Evolutionary conservation across 2,113 vertebrate genomes (phyloP).

Genomic region (Tympanuchus pallidicinctus): DNA sequence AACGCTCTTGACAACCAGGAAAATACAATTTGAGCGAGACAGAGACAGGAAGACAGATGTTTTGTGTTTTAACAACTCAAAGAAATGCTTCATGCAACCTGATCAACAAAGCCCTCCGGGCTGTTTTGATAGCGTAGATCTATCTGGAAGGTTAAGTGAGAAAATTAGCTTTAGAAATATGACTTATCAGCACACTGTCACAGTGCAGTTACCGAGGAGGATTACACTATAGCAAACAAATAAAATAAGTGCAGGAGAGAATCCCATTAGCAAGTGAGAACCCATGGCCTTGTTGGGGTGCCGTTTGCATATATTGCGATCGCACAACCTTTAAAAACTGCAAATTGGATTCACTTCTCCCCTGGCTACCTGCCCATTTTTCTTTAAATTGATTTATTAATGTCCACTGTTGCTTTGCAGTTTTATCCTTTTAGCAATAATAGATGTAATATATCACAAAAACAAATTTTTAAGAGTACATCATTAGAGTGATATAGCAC

Average conservation of each 20-base stretch:
- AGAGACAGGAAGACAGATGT: slow-evolving; percentile 23
- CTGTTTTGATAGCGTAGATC: slow-evolving; percentile 22
- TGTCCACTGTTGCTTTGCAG: slow-evolving; percentile 82
- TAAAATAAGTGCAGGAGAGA: slow-evolving; percentile 29
- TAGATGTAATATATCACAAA: slow-evolving; percentile 88
- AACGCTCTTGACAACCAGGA: not conserved
- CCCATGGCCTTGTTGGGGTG: not conserved
- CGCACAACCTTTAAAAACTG: slow-evolving; percentile 60
- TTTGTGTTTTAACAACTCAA: not conserved
- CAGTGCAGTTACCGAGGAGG: not conserved
- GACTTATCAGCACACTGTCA: not conserved
- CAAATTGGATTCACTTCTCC: slow-evolving; percentile 71
- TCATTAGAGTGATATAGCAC: slow-evolving; percentile 88
- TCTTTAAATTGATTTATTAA: slow-evolving; percentile 87
- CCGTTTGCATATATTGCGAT: slow-evolving; percentile 72
- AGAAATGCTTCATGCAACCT: slow-evolving; percentile 42
- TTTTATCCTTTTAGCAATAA: slow-evolving; percentile 90
- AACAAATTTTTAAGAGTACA: slow-evolving; percentile 89
- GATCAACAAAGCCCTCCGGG: slow-evolving; percentile 31
- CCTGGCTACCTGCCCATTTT: slow-evolving; percentile 78
- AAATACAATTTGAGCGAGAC: not conserved
- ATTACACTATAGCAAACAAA: slow-evolving; percentile 35
- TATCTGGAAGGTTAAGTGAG: slow-evolving; percentile 68
- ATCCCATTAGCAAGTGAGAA: slow-evolving; percentile 48
- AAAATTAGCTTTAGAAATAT: slow-evolving; percentile 71